Percentiles rank a stretch among this genome's conserved stretches.
These are phyloP conservation scores for Malurus cyaneus DNA, from an alignment of 2,113 vertebrate genomes.

Conservation along the genomic window DNA sequence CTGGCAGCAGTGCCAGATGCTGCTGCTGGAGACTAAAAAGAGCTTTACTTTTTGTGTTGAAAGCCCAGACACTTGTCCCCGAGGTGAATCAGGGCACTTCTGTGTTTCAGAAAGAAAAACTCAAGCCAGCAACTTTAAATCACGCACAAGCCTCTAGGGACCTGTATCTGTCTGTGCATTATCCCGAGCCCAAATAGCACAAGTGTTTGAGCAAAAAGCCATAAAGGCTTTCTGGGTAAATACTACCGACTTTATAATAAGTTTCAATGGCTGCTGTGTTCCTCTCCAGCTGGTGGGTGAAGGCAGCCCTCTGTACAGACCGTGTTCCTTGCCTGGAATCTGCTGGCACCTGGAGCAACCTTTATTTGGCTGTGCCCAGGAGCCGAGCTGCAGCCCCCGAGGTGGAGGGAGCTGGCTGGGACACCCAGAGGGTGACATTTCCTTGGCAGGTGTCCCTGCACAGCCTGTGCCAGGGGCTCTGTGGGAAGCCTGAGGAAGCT, in stretches of 20 bases:
- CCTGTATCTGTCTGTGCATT: not conserved
- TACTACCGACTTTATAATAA: not conserved
- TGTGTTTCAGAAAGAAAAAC: not conserved
- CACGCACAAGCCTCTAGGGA: not conserved
- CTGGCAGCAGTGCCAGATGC: not conserved
- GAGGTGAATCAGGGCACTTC: not conserved
- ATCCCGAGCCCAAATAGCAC: not conserved
- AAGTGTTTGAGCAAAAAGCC: constrained; percentile 1
- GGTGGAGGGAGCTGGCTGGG: not conserved
- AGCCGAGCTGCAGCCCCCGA: not conserved
- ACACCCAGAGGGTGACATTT: not conserved
- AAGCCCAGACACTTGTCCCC: not conserved
- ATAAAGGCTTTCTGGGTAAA: constrained; percentile 22
- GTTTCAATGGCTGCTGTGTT: constrained; percentile 45
- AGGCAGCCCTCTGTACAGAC: not conserved
- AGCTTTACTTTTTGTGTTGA: not conserved
- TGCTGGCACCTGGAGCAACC: constrained; percentile 11
- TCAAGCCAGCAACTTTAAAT: not conserved
- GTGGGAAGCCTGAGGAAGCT: not conserved
- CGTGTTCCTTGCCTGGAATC: not conserved
- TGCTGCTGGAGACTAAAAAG: not conserved
- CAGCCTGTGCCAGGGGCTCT: not conserved
- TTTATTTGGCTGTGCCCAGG: constrained; percentile 11
- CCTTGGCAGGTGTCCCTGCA: not conserved
- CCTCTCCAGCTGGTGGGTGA: not conserved